A percentile compares a stretch with the other conserved stretches of the same genome.
These are phyloP conservation scores for Serilophus lunatus DNA, from an alignment of 2,113 vertebrate species.

Conservation along the genomic window DNA sequence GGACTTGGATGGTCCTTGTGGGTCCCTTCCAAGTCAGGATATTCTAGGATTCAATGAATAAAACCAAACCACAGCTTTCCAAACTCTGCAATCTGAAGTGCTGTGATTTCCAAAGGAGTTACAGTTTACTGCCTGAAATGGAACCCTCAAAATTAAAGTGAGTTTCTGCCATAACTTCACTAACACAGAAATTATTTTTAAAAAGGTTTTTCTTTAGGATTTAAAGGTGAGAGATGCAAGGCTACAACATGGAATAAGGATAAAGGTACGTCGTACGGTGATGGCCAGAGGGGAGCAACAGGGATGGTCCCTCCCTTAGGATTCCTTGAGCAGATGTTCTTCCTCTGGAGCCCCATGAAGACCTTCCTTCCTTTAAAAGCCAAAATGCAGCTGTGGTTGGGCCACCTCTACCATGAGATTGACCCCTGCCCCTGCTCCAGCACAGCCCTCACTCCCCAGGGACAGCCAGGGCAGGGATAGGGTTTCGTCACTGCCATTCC, in stretches of 20 bases:
- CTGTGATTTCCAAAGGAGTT: neutral
- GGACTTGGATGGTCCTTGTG: neutral
- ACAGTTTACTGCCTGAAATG: neutral
- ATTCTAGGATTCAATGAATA: neutral
- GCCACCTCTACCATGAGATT: constrained; percentile 57
- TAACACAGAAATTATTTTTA: neutral
- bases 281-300: constrained; percentile 69
- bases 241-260: neutral
- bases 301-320: constrained; percentile 24
- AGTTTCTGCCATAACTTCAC: neutral
- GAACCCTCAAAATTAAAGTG: neutral
- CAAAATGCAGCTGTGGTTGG: constrained; percentile 67
- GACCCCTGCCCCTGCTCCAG: constrained; percentile 68
- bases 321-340: constrained; percentile 65
- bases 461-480: constrained; percentile 46
- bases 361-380: neutral
- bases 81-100: neutral
- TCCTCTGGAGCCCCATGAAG: constrained; percentile 48
- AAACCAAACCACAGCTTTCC: neutral
- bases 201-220: neutral
- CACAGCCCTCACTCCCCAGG: constrained; percentile 36
- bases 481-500: constrained; percentile 61
- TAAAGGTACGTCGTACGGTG: neutral
- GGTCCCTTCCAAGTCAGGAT: neutral
- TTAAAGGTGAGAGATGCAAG: neutral